Evolutionary conservation across 2,113 vertebrate genomes (phyloP), one percentile per base, ranked within the genome.

Genomic region (Lathamus discolor): DNA sequence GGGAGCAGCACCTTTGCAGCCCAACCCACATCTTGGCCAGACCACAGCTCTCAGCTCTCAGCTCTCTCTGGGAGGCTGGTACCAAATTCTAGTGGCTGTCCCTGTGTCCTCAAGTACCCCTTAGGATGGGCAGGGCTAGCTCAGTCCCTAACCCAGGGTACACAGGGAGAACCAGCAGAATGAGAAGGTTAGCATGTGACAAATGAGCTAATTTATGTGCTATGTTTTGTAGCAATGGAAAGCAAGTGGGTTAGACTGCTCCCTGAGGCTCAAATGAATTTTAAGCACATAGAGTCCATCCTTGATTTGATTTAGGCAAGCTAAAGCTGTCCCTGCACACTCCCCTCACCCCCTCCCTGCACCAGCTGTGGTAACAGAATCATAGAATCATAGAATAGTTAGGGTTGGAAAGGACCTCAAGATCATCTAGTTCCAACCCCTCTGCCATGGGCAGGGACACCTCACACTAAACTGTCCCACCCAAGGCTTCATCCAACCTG

Each of bases 11-110:
- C n/a, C 24, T 5, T 6, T 2, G 0, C 1, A 1, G 23, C 37
- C 9, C 55, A 57, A 3, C 24, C 10, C 4, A 1, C 14, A 76
- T 9, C 19, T 7, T 86, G 13, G 17, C 51, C 1, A 2, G 44
- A 54, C 23, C 0, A 0, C 5, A 2, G 0, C 29, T 48, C 8
- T 31, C 10, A 35, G 18, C 16, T 48, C 8, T 31, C 10, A n/a
- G 18, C 16, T 77, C 22, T 52, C n/a, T 41, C 41, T 72, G 37
- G 41, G 14, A 59, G 6, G 10, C 31, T 13, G 3, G 25, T 6
- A 4, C 6, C 31, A 44, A 49, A 9, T 79, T 18, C 54, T 49
- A 3, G 12, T 27, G 5, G 11, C 24, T 72, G 20, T 24, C 2
- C 9, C n/a, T 59, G 7, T 63, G 66, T 17, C 19, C 11, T 10